A percentile compares a stretch with the other conserved stretches of the same genome.
Evolutionary conservation across 2,888 invertebrate genomes (phyloP).

Genomic region (Synanthedon formicaeformis): DNA sequence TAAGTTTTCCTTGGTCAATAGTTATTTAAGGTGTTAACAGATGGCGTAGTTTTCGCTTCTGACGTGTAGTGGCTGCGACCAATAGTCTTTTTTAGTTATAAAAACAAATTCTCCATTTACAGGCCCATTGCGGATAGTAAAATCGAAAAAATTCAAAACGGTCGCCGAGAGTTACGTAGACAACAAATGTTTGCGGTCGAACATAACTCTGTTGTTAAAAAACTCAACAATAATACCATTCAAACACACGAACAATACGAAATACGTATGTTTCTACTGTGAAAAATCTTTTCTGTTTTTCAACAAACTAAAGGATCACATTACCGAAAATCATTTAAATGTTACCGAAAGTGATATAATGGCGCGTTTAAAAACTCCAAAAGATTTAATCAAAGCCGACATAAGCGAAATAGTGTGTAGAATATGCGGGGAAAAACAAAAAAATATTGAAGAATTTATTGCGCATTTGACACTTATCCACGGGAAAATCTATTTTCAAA

Average conservation of each 20-base stretch:
- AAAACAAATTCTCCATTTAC: no score
- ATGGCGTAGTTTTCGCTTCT: no score
- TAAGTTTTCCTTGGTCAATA: no score
- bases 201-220: constrained; percentile 11
- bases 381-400: constrained; percentile 17
- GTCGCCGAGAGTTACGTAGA: constrained; percentile 8
- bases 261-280: constrained; percentile 17
- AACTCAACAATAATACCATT: constrained; percentile 12
- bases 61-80: no score
- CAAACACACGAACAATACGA: constrained; percentile 10
- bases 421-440: constrained; percentile 10
- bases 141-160: constrained; percentile 2
- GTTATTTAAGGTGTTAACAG: no score
- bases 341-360: constrained; percentile 7
- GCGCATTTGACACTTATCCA: constrained; percentile 13
- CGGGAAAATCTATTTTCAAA: constrained; percentile 8
- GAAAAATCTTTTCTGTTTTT: constrained; percentile 10
- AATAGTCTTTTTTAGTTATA: no score
- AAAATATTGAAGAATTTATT: constrained; percentile 12
- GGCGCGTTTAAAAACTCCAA: constrained; percentile 11
- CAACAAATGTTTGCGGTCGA: constrained; percentile 8
- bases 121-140: not conserved
- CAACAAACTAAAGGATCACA: constrained; percentile 8
- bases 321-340: constrained; percentile 4
- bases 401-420: constrained; percentile 15